Conservation (phyloP, 1,140 invertebrate species). For the Dendrolimus kikuchii region DNA sequence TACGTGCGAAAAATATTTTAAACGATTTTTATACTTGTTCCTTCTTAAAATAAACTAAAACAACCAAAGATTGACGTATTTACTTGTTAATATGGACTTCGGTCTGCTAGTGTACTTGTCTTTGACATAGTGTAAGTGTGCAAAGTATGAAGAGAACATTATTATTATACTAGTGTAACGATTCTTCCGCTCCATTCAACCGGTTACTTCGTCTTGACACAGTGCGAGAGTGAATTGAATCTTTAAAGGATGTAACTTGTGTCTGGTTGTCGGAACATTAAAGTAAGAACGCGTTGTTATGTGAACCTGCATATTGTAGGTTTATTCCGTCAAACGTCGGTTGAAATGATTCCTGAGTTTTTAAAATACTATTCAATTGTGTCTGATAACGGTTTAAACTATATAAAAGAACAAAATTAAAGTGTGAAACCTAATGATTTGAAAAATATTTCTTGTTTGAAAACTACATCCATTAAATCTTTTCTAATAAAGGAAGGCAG, state of each 20-base stretch:
- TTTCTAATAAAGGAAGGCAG: constrained; percentile 1
- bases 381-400: too few relatives aligned
- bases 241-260: constrained; percentile 21
- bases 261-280: constrained; percentile 40
- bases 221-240: constrained; percentile 47
- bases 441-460: too few relatives aligned
- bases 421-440: too few relatives aligned
- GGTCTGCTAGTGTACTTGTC: constrained; percentile 58
- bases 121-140: constrained; percentile 58
- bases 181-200: constrained; percentile 32
- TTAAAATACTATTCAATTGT: background rate
- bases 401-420: too few relatives aligned
- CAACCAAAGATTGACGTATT: constrained; percentile 31
- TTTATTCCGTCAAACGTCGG: constrained; percentile 19
- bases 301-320: constrained; percentile 65
- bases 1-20: constrained; percentile 36
- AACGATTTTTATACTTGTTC: constrained; percentile 21
- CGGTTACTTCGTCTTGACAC: constrained; percentile 30
- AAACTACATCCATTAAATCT: too few relatives aligned
- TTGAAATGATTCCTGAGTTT: constrained; percentile 3
- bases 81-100: constrained; percentile 47
- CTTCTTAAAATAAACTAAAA: constrained; percentile 37
- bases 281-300: constrained; percentile 47
- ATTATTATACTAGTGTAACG: constrained; percentile 30
- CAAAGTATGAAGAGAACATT: constrained; percentile 34